These are phyloP conservation scores for Gulo gulo DNA, from an alignment of 2,113 vertebrate species.

Conservation along the genomic window DNA sequence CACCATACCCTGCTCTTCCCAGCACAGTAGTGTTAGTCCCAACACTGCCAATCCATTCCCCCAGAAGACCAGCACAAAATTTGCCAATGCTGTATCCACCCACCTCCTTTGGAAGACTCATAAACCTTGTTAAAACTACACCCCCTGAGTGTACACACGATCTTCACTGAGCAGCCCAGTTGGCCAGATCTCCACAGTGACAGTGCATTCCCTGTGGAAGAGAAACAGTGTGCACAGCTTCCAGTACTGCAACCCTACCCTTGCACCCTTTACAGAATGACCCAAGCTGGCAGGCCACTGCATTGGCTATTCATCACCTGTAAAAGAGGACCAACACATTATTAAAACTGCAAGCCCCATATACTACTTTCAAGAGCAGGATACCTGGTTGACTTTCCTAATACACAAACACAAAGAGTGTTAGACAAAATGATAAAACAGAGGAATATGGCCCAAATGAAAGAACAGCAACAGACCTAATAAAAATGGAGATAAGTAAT, in stretches of 20 bases:
- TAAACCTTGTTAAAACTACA: not conserved
- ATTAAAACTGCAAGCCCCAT: not conserved
- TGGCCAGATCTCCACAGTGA: not conserved
- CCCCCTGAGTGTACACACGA: not conserved
- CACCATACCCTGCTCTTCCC: not conserved
- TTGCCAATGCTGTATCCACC: not conserved
- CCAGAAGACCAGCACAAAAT: not conserved
- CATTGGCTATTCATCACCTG: not conserved
- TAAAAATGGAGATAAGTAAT: not conserved
- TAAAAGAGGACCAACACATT: not conserved
- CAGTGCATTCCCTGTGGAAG: not conserved
- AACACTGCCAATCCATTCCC: not conserved
- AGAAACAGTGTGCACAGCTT: not conserved
- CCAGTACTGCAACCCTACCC: not conserved
- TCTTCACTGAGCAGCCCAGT: not conserved
- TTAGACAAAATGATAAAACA: not conserved
- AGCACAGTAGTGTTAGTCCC: not conserved
- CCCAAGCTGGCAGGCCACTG: not conserved
- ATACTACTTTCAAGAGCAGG: not conserved
- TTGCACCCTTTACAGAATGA: not conserved
- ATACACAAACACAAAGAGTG: not conserved
- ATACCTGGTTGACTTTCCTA: not conserved
- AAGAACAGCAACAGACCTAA: not conserved
- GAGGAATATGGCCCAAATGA: not conserved
- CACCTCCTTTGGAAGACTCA: not conserved